Conservation (phyloP, 2,888 invertebrate species). For the Thalpophila matura region DNA sequence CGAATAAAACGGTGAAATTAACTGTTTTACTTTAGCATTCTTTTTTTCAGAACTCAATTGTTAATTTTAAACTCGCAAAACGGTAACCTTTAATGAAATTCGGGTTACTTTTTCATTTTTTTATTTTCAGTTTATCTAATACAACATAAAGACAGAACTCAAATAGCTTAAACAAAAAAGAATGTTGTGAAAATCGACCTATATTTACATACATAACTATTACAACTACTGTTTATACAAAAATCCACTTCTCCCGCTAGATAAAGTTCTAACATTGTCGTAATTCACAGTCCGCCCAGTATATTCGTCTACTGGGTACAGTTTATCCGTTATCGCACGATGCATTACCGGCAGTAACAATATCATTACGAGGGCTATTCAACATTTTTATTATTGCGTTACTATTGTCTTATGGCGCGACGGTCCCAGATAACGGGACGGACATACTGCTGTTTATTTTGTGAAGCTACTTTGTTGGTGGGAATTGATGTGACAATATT, state of each 20-base stretch:
- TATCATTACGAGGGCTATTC: constrained; percentile 90
- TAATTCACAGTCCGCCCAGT: constrained; percentile 55
- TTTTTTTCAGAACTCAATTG: no score
- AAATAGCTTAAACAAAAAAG: no score
- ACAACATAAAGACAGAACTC: no score
- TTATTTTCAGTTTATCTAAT: no score
- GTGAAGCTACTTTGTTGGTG: constrained; percentile 3
- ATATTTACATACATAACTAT: not conserved
- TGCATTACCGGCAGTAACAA: constrained; percentile 87
- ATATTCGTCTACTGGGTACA: constrained; percentile 87
- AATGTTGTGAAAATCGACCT: not conserved
- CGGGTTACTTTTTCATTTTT: no score
- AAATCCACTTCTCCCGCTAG: constrained; percentile 30
- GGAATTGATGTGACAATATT: not conserved
- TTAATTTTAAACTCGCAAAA: no score
- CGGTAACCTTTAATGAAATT: no score
- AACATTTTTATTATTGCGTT: constrained; percentile 91
- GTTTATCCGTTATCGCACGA: constrained; percentile 91
- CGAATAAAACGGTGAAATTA: no score
- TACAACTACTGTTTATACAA: not conserved
- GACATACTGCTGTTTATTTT: constrained; percentile 66
- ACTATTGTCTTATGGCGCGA: constrained; percentile 91
- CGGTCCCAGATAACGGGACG: constrained; percentile 81
- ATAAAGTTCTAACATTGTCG: constrained; percentile 46
- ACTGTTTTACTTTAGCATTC: no score